phyloP scores from a whole-genome alignment of 1,140 invertebrate species.

The Tribolium castaneum region DNA sequence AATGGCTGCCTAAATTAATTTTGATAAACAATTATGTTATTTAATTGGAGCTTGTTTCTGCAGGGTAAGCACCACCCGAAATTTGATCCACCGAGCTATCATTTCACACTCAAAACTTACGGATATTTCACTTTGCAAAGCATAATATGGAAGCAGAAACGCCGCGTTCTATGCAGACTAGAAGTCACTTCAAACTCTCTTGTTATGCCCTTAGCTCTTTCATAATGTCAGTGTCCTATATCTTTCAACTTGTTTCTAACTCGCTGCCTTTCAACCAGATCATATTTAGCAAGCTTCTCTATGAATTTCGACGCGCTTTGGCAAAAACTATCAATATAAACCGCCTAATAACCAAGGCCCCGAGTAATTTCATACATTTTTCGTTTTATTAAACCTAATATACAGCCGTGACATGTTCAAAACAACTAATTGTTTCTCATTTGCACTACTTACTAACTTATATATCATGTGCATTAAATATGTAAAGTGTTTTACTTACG shows the following conservation, averaged over 20 bases:
- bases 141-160: constrained; percentile 1
- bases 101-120: not conserved
- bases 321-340: constrained; percentile 17
- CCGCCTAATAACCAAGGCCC: not conserved
- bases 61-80: not conserved
- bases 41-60: constrained; percentile 3
- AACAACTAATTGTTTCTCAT: no score
- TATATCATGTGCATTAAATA: no score
- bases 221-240: constrained; percentile 21
- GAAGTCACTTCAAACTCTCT: constrained; percentile 10
- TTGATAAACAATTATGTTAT: constrained; percentile 30
- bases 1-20: constrained; percentile 21
- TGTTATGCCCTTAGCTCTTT: constrained; percentile 19
- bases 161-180: not conserved
- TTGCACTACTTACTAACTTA: no score
- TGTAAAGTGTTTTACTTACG: no score
- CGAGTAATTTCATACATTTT: no score
- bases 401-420: no score
- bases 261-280: constrained; percentile 26
- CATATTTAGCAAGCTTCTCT: constrained; percentile 20
- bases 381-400: no score
- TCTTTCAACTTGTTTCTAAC: constrained; percentile 16
- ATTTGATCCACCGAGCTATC: not conserved
- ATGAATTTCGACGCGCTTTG: not conserved
- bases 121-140: not conserved